Base-by-base conservation (phyloP, 2,113 vertebrate species). In the Glaucomys volans region DNA sequence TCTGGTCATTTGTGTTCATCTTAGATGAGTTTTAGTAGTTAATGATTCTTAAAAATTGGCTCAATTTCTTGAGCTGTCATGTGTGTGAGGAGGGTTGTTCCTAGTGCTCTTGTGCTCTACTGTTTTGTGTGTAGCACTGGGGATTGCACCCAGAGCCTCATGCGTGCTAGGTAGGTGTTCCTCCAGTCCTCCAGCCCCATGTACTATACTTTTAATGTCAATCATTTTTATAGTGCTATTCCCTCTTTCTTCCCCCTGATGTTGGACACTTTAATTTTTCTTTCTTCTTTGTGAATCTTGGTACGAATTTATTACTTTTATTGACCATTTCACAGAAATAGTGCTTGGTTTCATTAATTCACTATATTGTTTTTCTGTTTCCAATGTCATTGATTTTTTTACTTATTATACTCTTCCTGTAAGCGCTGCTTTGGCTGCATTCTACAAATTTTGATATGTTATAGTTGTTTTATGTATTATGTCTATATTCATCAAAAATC, bases 1-100 rank as follows among this genome's bases (percentile, higher is more conserved):
- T 71, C 18, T 94, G 66, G 24, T 88, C 28, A 67, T 44, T 84
- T 92, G n/a, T 67, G 32, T 84, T 93, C 35, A 76, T 87, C 24
- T 64, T 76, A 82, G 35, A 42, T 57, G 76, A 76, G 12, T 94
- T 87, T 91, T 87, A 71, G 37, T 87, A 93, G n/a, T 81, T 89
- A 77, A 18, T 82, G 20, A 7, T 32, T 94, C 95, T 92, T 66
- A 87, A 64, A 26, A 20, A 92, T 47, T 77, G 54, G 52, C 20
- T 91, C 24, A 10, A 26, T 54, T 84, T 44, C 42, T 17, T 71
- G 17, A 67, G 17, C 42, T 93, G 62, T 85, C 88, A 88, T 90
- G 81, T 92, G 4, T 90, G 26, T 30, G 6, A 79, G 37, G 52
- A 84, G 67, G 72, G 2, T 81, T 84, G 32, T 86, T 92, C 28